Percentiles rank a stretch among this genome's conserved stretches.
phyloP scores from a whole-genome alignment of 2,797 vertebrate species.

The Cephalopachus bancanus region DNA sequence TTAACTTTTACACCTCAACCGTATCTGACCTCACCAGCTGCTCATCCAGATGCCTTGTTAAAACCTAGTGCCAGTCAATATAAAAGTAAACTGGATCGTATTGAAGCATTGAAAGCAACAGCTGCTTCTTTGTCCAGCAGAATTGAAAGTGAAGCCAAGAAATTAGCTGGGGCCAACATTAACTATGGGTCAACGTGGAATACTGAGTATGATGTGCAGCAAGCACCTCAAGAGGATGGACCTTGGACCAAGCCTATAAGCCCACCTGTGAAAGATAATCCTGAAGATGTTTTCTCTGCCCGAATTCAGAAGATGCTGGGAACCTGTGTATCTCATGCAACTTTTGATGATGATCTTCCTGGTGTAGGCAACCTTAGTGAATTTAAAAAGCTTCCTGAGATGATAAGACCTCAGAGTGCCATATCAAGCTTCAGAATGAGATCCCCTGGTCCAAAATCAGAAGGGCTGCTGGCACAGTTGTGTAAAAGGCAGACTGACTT shows the following conservation, averaged over 20 bases:
- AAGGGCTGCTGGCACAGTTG: slow-evolving; percentile 85
- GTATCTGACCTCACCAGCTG: slow-evolving; percentile 80
- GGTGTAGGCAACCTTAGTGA: slow-evolving; percentile 92
- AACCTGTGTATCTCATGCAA: slow-evolving; percentile 89
- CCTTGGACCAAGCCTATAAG: slow-evolving; percentile 89
- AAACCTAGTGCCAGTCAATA: slow-evolving; percentile 87
- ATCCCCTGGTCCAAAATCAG: slow-evolving; percentile 82
- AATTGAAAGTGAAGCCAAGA: slow-evolving; percentile 96
- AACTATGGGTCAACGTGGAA: slow-evolving; percentile 90
- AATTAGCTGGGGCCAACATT: slow-evolving; percentile 92
- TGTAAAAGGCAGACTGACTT: slow-evolving; percentile 84
- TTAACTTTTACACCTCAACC: slow-evolving; percentile 84
- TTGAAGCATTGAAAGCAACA: slow-evolving; percentile 97
- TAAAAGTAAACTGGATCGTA: slow-evolving; percentile 93
- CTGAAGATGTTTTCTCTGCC: slow-evolving; percentile 87
- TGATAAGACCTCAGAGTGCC: slow-evolving; percentile 85
- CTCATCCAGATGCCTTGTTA: slow-evolving; percentile 83
- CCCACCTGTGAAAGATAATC: slow-evolving; percentile 90
- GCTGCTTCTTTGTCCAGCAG: slow-evolving; percentile 95
- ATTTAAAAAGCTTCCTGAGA: slow-evolving; percentile 90
- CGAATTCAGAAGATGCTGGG: slow-evolving; percentile 92
- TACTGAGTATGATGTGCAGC: slow-evolving; percentile 87
- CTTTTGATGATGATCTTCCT: slow-evolving; percentile 92
- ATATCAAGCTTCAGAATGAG: slow-evolving; percentile 85
- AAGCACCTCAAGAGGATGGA: slow-evolving; percentile 83